Conservation (phyloP, 2,888 invertebrate species). For the Sesia bembeciformis region DNA sequence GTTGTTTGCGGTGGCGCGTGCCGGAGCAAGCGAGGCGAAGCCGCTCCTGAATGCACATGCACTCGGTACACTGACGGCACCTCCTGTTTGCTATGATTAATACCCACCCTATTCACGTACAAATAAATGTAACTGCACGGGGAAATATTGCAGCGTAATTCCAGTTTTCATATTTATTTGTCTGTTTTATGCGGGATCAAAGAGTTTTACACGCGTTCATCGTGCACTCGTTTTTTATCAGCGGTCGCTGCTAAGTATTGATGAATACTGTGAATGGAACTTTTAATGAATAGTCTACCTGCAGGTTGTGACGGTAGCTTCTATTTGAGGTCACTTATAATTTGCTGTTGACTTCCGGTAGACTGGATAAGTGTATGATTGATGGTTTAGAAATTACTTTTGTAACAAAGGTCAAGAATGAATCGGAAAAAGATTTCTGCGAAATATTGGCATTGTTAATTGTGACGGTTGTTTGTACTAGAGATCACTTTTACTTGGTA, state of each 20-base stretch:
- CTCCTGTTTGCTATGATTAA: slow-evolving; percentile 51
- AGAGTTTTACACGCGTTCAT: slow-evolving; percentile 20
- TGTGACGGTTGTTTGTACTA: no score
- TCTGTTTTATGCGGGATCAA: slow-evolving; percentile 40
- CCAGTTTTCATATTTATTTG: slow-evolving; percentile 49
- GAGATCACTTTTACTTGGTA: no score
- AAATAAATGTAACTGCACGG: slow-evolving; percentile 34
- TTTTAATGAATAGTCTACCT: no score
- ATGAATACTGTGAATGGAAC: background rate
- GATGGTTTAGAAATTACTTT: no score
- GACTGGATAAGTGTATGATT: no score
- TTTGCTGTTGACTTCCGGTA: no score
- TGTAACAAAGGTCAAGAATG: no score
- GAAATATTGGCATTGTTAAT: no score
- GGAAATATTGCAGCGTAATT: slow-evolving; percentile 40
- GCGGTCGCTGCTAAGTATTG: slow-evolving; percentile 1
- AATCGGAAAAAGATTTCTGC: no score
- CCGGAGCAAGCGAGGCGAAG: slow-evolving; percentile 10
- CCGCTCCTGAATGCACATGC: slow-evolving; percentile 44
- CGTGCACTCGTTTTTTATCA: slow-evolving; percentile 3
- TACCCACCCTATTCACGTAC: slow-evolving; percentile 40
- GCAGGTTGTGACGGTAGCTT: no score
- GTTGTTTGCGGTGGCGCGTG: slow-evolving; percentile 44
- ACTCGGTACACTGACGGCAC: slow-evolving; percentile 32
- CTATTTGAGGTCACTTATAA: no score